Conservation (phyloP, 2,888 invertebrate genomes). For the Idaea straminata region DNA sequence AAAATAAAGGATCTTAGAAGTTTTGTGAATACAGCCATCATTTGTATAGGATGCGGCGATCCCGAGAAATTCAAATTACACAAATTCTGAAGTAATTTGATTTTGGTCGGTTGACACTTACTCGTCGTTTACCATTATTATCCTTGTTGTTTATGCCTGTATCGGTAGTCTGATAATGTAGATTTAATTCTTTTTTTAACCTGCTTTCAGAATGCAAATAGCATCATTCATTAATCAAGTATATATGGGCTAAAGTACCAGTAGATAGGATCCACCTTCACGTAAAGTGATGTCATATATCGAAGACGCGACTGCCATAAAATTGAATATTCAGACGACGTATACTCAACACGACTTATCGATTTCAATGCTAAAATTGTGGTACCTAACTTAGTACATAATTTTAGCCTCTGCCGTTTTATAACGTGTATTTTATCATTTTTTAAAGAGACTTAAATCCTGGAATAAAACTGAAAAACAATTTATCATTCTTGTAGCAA, state of each 20-base stretch:
- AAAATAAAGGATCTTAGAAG: conserved; percentile 43
- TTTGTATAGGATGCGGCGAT: background rate
- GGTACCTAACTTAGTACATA: conserved; percentile 29
- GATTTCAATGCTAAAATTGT: conserved; percentile 58
- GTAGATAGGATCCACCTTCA: background rate
- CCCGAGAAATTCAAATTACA: background rate
- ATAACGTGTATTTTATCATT: background rate
- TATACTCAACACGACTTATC: conserved; percentile 57
- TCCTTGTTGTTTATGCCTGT: background rate
- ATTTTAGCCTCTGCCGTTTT: conserved; percentile 6
- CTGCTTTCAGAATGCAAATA: background rate
- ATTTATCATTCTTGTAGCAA: background rate
- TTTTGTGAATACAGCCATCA: conserved; percentile 22
- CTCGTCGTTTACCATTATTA: background rate
- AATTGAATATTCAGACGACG: conserved; percentile 19
- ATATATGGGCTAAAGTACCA: background rate
- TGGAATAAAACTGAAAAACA: background rate
- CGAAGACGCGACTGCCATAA: conserved; percentile 11
- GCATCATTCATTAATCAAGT: background rate
- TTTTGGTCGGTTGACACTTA: background rate
- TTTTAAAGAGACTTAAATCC: background rate
- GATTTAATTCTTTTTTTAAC: background rate
- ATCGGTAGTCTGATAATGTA: background rate
- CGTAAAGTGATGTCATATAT: conserved; percentile 4
- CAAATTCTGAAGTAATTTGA: background rate